These are phyloP conservation scores for Neelides sp. DNA, from an alignment of 1,140 invertebrate genomes.

Conservation along the genomic window DNA sequence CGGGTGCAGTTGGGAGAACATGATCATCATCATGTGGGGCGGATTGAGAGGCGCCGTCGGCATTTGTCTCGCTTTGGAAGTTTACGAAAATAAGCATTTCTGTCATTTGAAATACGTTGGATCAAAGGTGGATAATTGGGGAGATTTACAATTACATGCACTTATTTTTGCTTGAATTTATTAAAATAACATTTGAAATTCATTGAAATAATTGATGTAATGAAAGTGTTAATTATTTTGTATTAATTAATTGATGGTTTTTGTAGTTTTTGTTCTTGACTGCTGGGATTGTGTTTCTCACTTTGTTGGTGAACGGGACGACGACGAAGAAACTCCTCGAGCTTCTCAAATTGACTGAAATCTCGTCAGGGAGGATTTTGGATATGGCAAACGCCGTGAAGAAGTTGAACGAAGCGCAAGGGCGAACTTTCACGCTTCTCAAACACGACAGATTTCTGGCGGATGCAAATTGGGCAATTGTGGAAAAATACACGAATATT, in stretches of 20 bases:
- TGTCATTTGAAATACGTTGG: constrained; percentile 30
- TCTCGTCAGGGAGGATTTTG: constrained; percentile 35
- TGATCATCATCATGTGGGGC: constrained; percentile 38
- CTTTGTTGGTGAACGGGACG: constrained; percentile 38
- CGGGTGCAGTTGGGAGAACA: constrained; percentile 37
- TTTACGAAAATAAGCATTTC: constrained; percentile 33
- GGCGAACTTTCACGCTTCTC: constrained; percentile 34
- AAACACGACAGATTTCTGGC: constrained; percentile 39
- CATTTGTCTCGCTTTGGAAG: constrained; percentile 38
- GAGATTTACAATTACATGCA: no score
- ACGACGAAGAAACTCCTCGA: constrained; percentile 36
- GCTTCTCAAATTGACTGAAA: constrained; percentile 37
- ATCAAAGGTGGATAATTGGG: no score
- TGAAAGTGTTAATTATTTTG: neutral
- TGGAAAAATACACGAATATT: constrained; percentile 35
- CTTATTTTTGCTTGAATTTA: no score
- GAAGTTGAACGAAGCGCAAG: constrained; percentile 32
- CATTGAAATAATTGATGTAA: neutral
- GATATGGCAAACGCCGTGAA: constrained; percentile 37
- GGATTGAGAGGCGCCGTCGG: constrained; percentile 41
- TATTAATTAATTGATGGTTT: neutral
- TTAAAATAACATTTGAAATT: no score
- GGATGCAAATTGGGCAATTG: constrained; percentile 39
- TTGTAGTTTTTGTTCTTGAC: constrained; percentile 37
- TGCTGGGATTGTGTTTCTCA: constrained; percentile 37